phyloP scores from a whole-genome alignment of 1,140 invertebrate genomes.

The Saccostrea echinata region DNA sequence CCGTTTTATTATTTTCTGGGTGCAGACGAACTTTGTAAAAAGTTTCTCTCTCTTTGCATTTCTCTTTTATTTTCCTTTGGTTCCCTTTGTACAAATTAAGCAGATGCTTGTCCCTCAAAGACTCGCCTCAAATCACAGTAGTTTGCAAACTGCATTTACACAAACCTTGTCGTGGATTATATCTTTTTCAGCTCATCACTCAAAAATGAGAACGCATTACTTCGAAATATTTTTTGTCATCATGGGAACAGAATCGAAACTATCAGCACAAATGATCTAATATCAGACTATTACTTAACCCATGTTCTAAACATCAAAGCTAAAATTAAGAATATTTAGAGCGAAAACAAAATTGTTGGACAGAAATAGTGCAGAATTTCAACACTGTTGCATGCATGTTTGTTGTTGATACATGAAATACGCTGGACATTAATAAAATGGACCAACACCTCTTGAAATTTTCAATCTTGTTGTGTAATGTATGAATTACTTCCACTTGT shows the following conservation, averaged over 20 bases:
- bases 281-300: neutral
- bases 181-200: neutral
- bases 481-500: too few species aligned
- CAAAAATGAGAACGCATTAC: neutral
- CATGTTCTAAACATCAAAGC: neutral
- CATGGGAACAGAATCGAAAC: neutral
- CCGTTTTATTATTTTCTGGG: neutral
- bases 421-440: too few species aligned
- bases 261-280: neutral
- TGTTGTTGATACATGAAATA: neutral
- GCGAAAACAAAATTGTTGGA: neutral
- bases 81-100: neutral
- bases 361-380: neutral
- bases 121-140: neutral
- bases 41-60: too few species aligned
- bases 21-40: too few species aligned
- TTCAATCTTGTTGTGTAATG: too few species aligned
- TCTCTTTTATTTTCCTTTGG: neutral
- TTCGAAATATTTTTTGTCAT: neutral
- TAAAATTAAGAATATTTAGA: neutral
- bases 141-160: neutral
- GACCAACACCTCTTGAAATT: too few species aligned
- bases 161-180: neutral
- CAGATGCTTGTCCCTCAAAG: neutral
- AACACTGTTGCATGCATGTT: neutral